Evolutionary conservation across 2,888 invertebrate species (phyloP), one percentile per base, ranked within the genome.

Genomic region (Mayetiola destructor): DNA sequence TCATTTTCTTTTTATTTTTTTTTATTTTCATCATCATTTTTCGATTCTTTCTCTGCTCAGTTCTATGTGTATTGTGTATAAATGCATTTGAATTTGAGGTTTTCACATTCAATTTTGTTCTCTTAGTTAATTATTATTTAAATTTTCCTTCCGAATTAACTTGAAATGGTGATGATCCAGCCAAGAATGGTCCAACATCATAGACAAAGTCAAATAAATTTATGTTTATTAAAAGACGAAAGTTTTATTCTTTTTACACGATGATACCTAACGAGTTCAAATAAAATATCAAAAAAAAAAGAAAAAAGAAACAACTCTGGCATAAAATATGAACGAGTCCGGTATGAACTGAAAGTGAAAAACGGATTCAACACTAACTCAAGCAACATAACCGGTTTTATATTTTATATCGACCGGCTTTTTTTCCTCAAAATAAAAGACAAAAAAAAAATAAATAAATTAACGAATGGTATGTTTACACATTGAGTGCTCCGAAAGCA

Each of bases 401-500:
- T n/a, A n/a, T n/a, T n/a, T n/a, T n/a, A n/a, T n/a, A 42, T 48
- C 29, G 48, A 27, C 48, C 48, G 48, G 48, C 40, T 40, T 48
- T 27, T 48, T 48, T 42, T 3, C n/a, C n/a, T n/a, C n/a, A n/a
- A n/a, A n/a, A n/a, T n/a, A n/a, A n/a, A n/a, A n/a, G n/a, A n/a
- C n/a, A n/a, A n/a, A n/a, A n/a, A n/a, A n/a, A n/a, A n/a, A n/a
- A n/a, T n/a, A n/a, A n/a, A n/a, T n/a, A n/a, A n/a, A n/a, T n/a
- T n/a, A n/a, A n/a, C n/a, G n/a, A n/a, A n/a, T n/a, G n/a, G n/a
- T n/a, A n/a, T n/a, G n/a, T n/a, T n/a, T n/a, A n/a, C n/a, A n/a
- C n/a, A n/a, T n/a, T n/a, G n/a, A n/a, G n/a, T n/a, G n/a, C n/a
- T n/a, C n/a, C n/a, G n/a, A n/a, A n/a, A n/a, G n/a, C n/a, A n/a